Evolutionary conservation across 2,888 invertebrate genomes (phyloP), one percentile per base, ranked within the genome.

Genomic region (Lithophane socia): DNA sequence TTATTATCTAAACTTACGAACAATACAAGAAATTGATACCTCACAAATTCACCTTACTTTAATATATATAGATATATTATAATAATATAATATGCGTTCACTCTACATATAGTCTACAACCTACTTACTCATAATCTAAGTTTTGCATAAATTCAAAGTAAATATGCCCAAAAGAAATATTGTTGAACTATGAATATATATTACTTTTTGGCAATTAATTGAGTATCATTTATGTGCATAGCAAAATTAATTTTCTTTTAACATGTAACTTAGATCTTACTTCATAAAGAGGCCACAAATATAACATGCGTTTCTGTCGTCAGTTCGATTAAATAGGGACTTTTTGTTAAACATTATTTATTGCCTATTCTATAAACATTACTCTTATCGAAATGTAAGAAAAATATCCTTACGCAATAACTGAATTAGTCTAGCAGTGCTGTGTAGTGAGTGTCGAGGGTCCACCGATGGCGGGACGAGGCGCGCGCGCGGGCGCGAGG

Each of bases 161-260:
- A 95, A 96, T 96, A 96, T 96, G 96, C 96, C 96, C 96, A 96
- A 96, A 96, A 96, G 96, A 95, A 96, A 96, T 96, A 96, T 96
- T 96, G 96, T 96, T 96, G 95, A 96, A 95, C 96, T 96, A 96
- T 96, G 96, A 96, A 96, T 96, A 96, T 96, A 96, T 96, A 96
- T 96, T 95, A 96, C 96, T 97, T 97, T 97, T 97, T 97, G 97
- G 97, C 97, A 97, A 97, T 97, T 96, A 96, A 97, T 95, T 97
- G 97, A 97, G 97, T 97, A 97, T 97, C 97, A 97, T 97, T 96
- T 96, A 95, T 96, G 96, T 97, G 96, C 97, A 97, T 96, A 96
- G 96, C 96, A 96, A 96, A 96, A 96, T 96, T 95, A 96, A 94
- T 96, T 96, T 89, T 96, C 94, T 94, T 96, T 96, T 95, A 96